phyloP scores from a whole-genome alignment of 2,113 vertebrate genomes.

The Siniperca knerii region DNA sequence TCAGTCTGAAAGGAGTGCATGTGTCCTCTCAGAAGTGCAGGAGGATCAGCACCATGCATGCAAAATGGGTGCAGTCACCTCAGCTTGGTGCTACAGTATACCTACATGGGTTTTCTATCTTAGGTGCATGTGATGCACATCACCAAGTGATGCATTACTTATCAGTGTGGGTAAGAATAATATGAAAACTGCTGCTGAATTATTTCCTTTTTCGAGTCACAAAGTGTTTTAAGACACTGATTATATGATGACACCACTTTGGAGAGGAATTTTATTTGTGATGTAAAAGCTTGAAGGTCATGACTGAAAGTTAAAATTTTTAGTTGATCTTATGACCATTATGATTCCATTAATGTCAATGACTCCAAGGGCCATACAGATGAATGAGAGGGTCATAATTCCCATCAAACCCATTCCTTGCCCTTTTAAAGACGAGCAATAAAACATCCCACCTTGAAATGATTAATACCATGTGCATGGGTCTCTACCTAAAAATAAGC shows the following conservation, averaged over 20 bases:
- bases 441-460: conserved; percentile 1
- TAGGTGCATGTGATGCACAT: no score
- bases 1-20: background rate
- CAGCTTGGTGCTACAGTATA: background rate
- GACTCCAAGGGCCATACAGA: background rate
- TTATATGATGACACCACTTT: background rate
- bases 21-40: background rate
- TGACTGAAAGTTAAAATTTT: conserved; percentile 1
- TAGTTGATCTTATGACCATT: conserved; percentile 15
- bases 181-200: background rate
- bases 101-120: background rate
- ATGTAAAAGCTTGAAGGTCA: conserved; percentile 2
- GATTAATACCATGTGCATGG: background rate
- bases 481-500: background rate
- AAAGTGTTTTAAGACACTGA: background rate
- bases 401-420: background rate
- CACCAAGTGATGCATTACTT: background rate
- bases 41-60: background rate
- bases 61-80: background rate
- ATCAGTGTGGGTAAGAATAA: no score
- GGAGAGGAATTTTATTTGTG: background rate
- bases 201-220: background rate
- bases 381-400: conserved; percentile 19
- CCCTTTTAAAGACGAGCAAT: conserved; percentile 9
- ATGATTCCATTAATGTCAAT: conserved; percentile 1